phyloP scores from a whole-genome alignment of 2,797 vertebrate species.

The Silurus aristotelis region DNA sequence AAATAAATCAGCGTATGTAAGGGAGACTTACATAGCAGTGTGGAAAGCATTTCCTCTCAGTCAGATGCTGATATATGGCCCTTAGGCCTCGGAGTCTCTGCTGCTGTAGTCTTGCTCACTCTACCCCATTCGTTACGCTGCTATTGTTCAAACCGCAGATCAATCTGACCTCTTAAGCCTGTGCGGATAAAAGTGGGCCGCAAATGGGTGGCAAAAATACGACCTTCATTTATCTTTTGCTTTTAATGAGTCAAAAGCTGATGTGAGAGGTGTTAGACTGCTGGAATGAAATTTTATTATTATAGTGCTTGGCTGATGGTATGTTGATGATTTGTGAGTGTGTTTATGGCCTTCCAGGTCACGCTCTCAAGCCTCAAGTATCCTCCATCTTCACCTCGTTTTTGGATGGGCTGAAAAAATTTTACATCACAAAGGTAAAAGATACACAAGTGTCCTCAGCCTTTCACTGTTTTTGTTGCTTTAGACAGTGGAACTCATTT shows the following conservation, averaged over 20 bases:
- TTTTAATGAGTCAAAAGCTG: constrained; percentile 30
- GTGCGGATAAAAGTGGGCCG: constrained; percentile 52
- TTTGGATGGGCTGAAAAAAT: constrained; percentile 96
- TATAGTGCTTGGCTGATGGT: constrained; percentile 26
- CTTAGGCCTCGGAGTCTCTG: constrained; percentile 67
- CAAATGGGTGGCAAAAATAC: constrained; percentile 44
- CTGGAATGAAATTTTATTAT: constrained; percentile 4
- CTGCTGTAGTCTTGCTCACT: constrained; percentile 37
- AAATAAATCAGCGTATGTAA: constrained; percentile 79
- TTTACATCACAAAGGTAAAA: constrained; percentile 98
- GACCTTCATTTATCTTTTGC: constrained; percentile 47
- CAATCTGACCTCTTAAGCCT: constrained; percentile 65
- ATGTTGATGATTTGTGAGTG: constrained; percentile 50
- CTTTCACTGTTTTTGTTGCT: background rate
- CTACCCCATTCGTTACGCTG: constrained; percentile 69
- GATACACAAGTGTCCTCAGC: background rate
- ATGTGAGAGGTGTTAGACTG: constrained; percentile 27
- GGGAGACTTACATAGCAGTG: constrained; percentile 74
- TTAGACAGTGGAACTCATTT: background rate
- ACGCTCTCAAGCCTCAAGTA: constrained; percentile 98
- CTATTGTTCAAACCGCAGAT: constrained; percentile 72
- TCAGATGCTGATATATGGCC: constrained; percentile 76
- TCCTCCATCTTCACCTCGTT: constrained; percentile 98
- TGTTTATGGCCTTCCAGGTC: constrained; percentile 75
- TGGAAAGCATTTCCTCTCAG: constrained; percentile 74